These are phyloP conservation scores for Mormyrops boulengeri DNA, from an alignment of 2,797 vertebrate genomes.

Conservation along the genomic window DNA sequence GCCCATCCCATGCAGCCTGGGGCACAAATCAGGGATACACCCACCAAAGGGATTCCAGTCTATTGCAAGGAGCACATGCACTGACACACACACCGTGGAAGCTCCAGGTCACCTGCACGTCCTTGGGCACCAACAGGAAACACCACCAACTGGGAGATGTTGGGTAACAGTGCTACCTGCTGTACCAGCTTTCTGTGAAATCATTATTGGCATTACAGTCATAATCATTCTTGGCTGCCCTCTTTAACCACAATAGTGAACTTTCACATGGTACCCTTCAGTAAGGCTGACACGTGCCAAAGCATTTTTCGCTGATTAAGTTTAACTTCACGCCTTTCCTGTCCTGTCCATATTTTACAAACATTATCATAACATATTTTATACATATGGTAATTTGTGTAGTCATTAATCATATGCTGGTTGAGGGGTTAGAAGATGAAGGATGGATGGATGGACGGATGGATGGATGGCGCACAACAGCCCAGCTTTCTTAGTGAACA, in stretches of 20 bases:
- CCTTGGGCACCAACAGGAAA: neutral
- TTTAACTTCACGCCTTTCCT: neutral
- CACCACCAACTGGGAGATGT: neutral
- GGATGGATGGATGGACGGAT: neutral
- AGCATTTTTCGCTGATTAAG: neutral
- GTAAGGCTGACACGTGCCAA: neutral
- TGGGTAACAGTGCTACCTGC: neutral
- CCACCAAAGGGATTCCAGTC: neutral
- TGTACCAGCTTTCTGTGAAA: neutral
- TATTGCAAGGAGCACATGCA: neutral
- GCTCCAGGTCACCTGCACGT: neutral
- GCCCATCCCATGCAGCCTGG: neutral
- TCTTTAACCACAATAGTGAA: neutral
- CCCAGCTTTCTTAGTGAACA: neutral
- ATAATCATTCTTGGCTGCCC: neutral
- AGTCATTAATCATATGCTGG: neutral
- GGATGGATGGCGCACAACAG: neutral
- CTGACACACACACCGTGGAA: neutral
- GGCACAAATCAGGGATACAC: neutral
- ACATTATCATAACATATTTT: neutral
- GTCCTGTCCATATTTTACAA: neutral
- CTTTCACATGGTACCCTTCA: neutral
- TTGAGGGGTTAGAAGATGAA: neutral
- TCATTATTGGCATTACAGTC: neutral
- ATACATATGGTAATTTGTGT: neutral